Percentiles rank a stretch among this genome's conserved stretches.
Evolutionary conservation across 2,888 invertebrate genomes (phyloP).

Genomic region (Mythimna lalbum): DNA sequence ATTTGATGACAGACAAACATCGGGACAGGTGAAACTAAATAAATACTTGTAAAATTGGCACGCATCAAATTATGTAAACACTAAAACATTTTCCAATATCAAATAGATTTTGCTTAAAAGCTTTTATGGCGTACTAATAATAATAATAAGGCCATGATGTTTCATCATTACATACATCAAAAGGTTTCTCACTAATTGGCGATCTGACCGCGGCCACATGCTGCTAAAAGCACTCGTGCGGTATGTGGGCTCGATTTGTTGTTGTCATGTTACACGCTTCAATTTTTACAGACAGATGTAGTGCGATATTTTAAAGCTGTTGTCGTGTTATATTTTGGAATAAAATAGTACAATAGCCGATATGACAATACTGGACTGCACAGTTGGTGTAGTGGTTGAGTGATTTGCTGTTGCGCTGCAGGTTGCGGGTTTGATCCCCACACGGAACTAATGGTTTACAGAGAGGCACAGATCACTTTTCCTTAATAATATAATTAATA

Average conservation of each 20-base stretch:
- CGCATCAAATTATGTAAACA: neutral
- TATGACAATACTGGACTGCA: neutral
- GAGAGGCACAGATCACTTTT: too few relatives aligned
- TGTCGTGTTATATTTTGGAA: neutral
- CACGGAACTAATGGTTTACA: too few relatives aligned
- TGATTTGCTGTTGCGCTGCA: too few relatives aligned
- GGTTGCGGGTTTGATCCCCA: too few relatives aligned
- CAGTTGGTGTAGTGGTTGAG: too few relatives aligned
- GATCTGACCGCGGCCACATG: conserved; percentile 35
- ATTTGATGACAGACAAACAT: too few relatives aligned
- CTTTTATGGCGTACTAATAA: neutral
- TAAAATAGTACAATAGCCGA: neutral
- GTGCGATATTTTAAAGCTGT: neutral
- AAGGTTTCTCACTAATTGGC: conserved; percentile 36
- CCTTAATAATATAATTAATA: too few relatives aligned
- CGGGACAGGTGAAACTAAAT: too few relatives aligned
- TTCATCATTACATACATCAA: conserved; percentile 19
- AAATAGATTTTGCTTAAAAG: conserved; percentile 17
- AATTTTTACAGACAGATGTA: conserved; percentile 9
- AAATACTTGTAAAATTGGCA: too few relatives aligned
- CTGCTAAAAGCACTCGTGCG: conserved; percentile 52
- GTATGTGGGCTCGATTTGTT: conserved; percentile 9
- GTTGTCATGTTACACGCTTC: conserved; percentile 16
- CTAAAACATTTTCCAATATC: neutral
- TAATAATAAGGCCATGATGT: conserved; percentile 2